Base-by-base conservation (phyloP, 2,113 vertebrate genomes). In the Gopherus evgoodei region DNA sequence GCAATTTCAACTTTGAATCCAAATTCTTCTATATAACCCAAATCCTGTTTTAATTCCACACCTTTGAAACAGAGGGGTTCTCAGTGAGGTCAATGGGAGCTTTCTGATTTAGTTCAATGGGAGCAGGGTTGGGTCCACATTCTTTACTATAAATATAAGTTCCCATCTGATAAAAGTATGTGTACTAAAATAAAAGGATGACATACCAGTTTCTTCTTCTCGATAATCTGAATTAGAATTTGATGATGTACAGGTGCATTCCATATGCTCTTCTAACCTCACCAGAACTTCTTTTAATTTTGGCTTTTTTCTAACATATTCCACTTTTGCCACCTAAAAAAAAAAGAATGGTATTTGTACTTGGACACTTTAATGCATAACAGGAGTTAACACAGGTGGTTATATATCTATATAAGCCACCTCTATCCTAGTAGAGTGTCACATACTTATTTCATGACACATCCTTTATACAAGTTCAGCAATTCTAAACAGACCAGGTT, bases 211-310 rank as follows among this genome's bases (percentile, higher is more conserved):
- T 98, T 99, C 99, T 98, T 99, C 98, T 96, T 99, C 99, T 84
- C 99, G 98, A 97, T 98, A 98, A 97, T 99, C 99, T 92, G 98
- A 98, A 97, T 98, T 98, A 89, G 98, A 99, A 98, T 99, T 98
- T 90, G 99, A 98, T 81, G 98, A 98, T 25, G 98, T 98, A 96
- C 99, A 99, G 84, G 98, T 98, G 91, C 99, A 99, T 98, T 99
- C 99, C 98, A 99, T 98, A 97, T 99, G 99, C 97, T 99, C 99
- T 98, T 99, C 99, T 98, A 99, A 98, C 98, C 99, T 98, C 97
- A 99, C 99, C 97, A 99, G 98, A 95, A 99, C 99, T 98, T 99
- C 99, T 98, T 99, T 99, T 98, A 99, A 99, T 98, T 99, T 99
- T 88, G 99, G 99, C 98, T 98, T 99, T 98, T 99, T 99, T 97